Percentiles rank a stretch among this genome's conserved stretches.
These are phyloP conservation scores for Temnothorax ravouxi DNA, from an alignment of 2,888 invertebrate genomes.

Conservation along the genomic window DNA sequence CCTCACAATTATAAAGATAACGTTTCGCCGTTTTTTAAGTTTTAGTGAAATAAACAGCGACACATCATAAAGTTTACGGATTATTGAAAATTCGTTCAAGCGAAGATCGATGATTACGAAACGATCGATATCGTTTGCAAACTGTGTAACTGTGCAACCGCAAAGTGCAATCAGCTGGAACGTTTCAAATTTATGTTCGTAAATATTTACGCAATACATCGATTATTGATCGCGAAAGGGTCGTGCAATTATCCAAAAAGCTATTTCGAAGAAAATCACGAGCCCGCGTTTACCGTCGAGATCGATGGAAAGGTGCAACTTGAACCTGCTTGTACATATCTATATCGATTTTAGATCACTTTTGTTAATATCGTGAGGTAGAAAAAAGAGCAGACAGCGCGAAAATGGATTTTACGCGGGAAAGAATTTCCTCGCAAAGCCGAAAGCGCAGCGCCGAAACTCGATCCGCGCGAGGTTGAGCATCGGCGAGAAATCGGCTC, in stretches of 20 bases:
- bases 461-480: constrained; percentile 59
- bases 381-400: not conserved
- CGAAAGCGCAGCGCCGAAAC: constrained; percentile 45
- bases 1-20: constrained; percentile 1
- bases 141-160: not conserved
- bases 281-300: not conserved
- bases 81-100: constrained; percentile 2
- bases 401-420: constrained; percentile 35
- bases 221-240: constrained; percentile 36
- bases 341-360: constrained; percentile 21
- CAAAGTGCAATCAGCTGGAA: constrained; percentile 24
- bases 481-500: constrained; percentile 62
- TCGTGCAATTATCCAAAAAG: constrained; percentile 26
- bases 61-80: not conserved
- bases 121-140: constrained; percentile 14
- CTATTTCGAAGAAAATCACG: constrained; percentile 13
- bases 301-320: not conserved
- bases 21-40: not conserved
- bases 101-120: constrained; percentile 30
- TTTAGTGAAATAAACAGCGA: constrained; percentile 37
- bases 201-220: constrained; percentile 47
- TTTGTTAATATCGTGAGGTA: not conserved
- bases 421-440: constrained; percentile 38
- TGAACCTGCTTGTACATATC: not conserved
- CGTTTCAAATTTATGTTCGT: constrained; percentile 42